Evolutionary conservation across 2,113 vertebrate species (phyloP), one percentile per base, ranked within the genome.

Genomic region (Gadus macrocephalus): DNA sequence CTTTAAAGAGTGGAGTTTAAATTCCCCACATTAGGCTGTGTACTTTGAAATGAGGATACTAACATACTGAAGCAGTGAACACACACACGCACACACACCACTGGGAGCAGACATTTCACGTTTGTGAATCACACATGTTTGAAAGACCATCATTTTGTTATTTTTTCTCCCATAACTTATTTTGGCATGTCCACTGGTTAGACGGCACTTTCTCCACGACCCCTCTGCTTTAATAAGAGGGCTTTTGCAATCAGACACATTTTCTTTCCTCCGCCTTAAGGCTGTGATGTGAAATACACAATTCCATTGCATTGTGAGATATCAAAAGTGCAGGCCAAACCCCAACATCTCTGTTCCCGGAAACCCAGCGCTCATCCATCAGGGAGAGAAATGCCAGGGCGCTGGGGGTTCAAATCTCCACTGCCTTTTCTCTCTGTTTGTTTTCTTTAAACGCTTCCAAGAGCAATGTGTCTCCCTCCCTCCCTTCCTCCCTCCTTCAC

Each of bases 341-440:
- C 67, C 74, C 77, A 62, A 61, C 77, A 62, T 75, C 78, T 67
- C 68, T 68, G 63, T 79, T 77, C 64, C 74, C 67, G 20, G 64
- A 76, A 76, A 83, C 72, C 69, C 70, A 58, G 75, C 42, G 71
- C 81, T 82, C 85, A 87, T 90, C 82, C 76, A 87, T 91, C 86
- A 89, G 70, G 69, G 73, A 79, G 86, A 87, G 76, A 85, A 86
- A 83, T 82, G 62, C 81, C 85, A 86, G 86, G 78, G 76, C 83
- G 76, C 74, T 42, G 25, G 60, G 71, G 86, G 87, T 86, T 88
- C 84, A 87, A 72, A 53, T 69, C 86, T 79, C 67, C 64, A 53
- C 78, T 78, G 76, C 82, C 72, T 87, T 87, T 86, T 88, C 70
- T 87, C 79, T 67, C 62, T 82, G 85, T 88, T 89, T 89, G 88